Conservation (phyloP, 2,888 invertebrate species). For the Punctoribates punctum region DNA sequence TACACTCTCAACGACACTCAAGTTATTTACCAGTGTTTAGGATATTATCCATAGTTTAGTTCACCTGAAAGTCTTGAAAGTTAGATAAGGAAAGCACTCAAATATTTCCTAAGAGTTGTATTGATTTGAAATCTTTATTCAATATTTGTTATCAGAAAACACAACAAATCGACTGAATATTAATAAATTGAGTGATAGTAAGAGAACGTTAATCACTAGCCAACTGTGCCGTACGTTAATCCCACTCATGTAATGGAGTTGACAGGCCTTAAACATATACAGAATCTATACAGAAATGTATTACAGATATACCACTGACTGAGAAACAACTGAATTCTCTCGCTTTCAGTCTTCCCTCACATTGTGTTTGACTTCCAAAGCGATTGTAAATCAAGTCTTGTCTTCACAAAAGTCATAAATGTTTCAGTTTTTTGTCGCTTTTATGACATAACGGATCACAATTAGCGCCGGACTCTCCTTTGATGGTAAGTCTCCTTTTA, state of each 20-base stretch:
- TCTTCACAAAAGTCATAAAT: conserved; percentile 24
- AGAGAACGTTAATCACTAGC: conserved; percentile 6
- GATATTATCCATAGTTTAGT: background rate
- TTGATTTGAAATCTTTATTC: conserved; percentile 3
- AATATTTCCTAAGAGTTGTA: background rate
- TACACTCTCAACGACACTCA: background rate
- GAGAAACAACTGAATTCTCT: background rate
- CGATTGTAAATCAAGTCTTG: conserved; percentile 20
- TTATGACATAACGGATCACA: conserved; percentile 15
- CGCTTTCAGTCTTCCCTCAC: background rate
- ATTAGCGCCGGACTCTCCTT: background rate
- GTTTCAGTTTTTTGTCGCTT: conserved; percentile 19
- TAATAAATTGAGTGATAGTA: conserved; percentile 2
- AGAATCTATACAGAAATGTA: background rate
- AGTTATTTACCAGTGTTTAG: background rate
- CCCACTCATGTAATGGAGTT: conserved; percentile 14
- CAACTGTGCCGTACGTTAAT: conserved; percentile 7
- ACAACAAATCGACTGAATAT: background rate
- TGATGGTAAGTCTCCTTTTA: background rate
- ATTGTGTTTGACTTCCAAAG: background rate
- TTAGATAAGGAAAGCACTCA: conserved; percentile 11
- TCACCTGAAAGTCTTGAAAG: background rate
- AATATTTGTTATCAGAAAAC: conserved; percentile 15
- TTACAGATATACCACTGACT: conserved; percentile 6
- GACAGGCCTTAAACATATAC: conserved; percentile 1